Conservation (phyloP, 2,113 vertebrate genomes). For the Lagopus muta region DNA sequence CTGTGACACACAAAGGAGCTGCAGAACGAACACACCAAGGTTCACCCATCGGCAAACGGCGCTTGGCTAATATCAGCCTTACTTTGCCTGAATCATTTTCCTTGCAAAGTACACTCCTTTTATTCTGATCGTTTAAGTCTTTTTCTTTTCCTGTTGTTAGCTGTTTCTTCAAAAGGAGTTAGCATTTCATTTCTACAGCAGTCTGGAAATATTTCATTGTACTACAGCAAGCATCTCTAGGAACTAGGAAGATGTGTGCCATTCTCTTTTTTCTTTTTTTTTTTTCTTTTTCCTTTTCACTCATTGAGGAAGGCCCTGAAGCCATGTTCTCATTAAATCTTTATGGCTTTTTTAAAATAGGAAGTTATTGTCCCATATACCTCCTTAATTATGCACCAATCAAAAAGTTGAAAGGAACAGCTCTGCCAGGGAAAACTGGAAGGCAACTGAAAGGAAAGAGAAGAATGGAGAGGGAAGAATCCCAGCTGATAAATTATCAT, state of each 20-base stretch:
- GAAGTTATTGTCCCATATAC: constrained; percentile 65
- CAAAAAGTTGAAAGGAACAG: constrained; percentile 16
- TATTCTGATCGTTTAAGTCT: constrained; percentile 29
- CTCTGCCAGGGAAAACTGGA: background rate
- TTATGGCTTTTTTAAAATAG: constrained; percentile 65
- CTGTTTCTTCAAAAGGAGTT: constrained; percentile 54
- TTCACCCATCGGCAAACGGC: background rate
- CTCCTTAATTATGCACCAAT: constrained; percentile 74
- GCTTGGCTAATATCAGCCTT: background rate
- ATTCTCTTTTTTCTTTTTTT: background rate
- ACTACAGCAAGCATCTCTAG: constrained; percentile 39
- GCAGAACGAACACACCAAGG: accelerated
- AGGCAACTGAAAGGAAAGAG: background rate
- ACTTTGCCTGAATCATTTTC: constrained; percentile 12
- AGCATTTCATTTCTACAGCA: constrained; percentile 46
- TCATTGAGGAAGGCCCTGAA: constrained; percentile 60
- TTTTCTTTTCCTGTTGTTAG: constrained; percentile 17
- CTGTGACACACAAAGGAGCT: background rate
- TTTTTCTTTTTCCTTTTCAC: background rate
- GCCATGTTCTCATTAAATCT: constrained; percentile 73
- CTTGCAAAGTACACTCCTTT: constrained; percentile 53
- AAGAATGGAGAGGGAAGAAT: background rate
- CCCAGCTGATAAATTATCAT: background rate
- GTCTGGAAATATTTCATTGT: constrained; percentile 49
- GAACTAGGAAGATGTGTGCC: background rate